phyloP scores from a whole-genome alignment of 1,140 invertebrate species.

The Elysia chlorotica region DNA sequence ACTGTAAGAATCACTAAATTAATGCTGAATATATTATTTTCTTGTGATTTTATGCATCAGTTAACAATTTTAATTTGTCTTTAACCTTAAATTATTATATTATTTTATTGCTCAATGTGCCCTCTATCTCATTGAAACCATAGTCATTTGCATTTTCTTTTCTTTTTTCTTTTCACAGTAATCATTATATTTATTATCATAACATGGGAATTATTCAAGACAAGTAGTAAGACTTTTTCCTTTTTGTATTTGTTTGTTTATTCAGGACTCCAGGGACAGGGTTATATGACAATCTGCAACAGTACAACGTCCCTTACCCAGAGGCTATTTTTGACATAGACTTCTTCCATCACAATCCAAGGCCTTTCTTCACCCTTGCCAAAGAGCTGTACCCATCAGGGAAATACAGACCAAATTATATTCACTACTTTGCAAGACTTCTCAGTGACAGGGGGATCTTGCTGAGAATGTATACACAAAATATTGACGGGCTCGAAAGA shows the following conservation, averaged over 20 bases:
- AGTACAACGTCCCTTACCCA: conserved; percentile 91
- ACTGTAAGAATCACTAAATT: too few species aligned
- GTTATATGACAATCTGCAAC: conserved; percentile 88
- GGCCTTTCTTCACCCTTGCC: conserved; percentile 62
- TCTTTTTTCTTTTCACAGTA: background rate
- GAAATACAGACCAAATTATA: conserved; percentile 61
- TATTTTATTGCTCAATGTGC: background rate
- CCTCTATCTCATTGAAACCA: background rate
- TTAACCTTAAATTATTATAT: too few species aligned
- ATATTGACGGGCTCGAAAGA: conserved; percentile 64
- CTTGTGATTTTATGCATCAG: too few species aligned
- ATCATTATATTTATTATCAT: background rate
- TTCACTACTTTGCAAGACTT: conserved; percentile 60
- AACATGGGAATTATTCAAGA: background rate
- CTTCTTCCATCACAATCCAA: conserved; percentile 62
- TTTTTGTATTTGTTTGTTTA: conserved; percentile 4
- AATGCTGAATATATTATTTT: too few species aligned
- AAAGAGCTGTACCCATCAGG: conserved; percentile 62
- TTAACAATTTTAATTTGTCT: too few species aligned
- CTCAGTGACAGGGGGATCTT: conserved; percentile 59
- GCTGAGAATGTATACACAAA: conserved; percentile 63
- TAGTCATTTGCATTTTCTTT: background rate
- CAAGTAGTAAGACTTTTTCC: too few species aligned
- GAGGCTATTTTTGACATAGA: conserved; percentile 91
- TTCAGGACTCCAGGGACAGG: conserved; percentile 89